Evolutionary conservation across 2,113 vertebrate species (phyloP).

Genomic region (Dermatemys mawii): DNA sequence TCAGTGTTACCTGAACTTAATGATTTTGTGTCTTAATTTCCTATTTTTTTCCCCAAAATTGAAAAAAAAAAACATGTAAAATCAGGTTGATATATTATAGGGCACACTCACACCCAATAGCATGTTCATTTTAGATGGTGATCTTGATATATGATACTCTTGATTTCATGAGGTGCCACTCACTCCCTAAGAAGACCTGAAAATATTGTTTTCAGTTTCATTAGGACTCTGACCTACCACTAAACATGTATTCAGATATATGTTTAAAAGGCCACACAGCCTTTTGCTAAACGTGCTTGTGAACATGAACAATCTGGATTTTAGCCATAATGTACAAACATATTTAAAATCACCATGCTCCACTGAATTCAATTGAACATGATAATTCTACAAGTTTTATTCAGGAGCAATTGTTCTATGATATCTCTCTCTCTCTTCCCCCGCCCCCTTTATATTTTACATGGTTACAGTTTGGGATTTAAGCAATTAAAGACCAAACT

Average conservation of each 20-base stretch:
- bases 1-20: background rate
- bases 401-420: background rate
- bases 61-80: background rate
- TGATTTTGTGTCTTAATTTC: background rate
- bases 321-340: background rate
- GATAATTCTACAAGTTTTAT: background rate
- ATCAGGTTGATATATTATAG: background rate
- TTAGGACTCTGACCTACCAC: background rate
- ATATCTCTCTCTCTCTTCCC: background rate
- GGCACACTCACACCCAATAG: background rate
- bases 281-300: background rate
- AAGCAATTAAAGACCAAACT: slow-evolving; percentile 18
- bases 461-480: slow-evolving; percentile 25
- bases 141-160: background rate
- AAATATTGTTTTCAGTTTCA: background rate
- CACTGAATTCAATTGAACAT: background rate
- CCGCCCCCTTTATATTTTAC: background rate
- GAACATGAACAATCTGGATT: background rate
- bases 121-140: background rate
- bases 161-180: background rate
- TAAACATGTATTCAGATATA: background rate
- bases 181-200: background rate
- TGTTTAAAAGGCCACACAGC: background rate
- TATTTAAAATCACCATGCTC: background rate
- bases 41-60: background rate